These are phyloP conservation scores for Aradophagus sp. DNA, from an alignment of 1,140 invertebrate genomes.

Conservation along the genomic window DNA sequence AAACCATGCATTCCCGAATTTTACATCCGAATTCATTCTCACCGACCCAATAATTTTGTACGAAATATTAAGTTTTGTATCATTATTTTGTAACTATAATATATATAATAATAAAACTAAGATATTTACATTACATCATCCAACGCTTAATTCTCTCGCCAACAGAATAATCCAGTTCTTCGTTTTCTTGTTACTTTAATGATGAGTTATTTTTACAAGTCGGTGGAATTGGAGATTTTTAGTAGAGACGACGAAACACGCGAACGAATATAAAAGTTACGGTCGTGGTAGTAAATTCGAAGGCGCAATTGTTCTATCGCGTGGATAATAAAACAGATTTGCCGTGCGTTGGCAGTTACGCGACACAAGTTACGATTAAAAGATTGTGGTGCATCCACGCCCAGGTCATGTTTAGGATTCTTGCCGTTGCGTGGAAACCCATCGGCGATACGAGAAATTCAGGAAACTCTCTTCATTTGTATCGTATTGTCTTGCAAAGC, in stretches of 20 bases:
- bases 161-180: neutral
- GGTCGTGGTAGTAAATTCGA: slow-evolving; percentile 30
- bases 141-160: neutral
- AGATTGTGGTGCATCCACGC: slow-evolving; percentile 53
- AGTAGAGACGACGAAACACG: too few relatives aligned
- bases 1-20: slow-evolving; percentile 96
- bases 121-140: slow-evolving; percentile 29
- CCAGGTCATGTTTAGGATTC: slow-evolving; percentile 56
- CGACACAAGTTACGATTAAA: slow-evolving; percentile 55
- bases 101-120: slow-evolving; percentile 42
- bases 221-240: too few relatives aligned
- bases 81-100: slow-evolving; percentile 44
- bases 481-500: slow-evolving; percentile 14
- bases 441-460: too few relatives aligned
- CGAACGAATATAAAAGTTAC: slow-evolving; percentile 33
- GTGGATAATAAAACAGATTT: slow-evolving; percentile 48
- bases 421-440: slow-evolving; percentile 18
- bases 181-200: too few relatives aligned
- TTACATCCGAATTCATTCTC: slow-evolving; percentile 93
- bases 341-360: slow-evolving; percentile 49
- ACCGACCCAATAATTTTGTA: slow-evolving; percentile 77
- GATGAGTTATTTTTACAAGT: too few relatives aligned
- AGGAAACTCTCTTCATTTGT: too few relatives aligned
- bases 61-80: slow-evolving; percentile 14
- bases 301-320: slow-evolving; percentile 41